phyloP scores from a whole-genome alignment of 2,888 invertebrate genomes.

The Parthenolecanium corni region DNA sequence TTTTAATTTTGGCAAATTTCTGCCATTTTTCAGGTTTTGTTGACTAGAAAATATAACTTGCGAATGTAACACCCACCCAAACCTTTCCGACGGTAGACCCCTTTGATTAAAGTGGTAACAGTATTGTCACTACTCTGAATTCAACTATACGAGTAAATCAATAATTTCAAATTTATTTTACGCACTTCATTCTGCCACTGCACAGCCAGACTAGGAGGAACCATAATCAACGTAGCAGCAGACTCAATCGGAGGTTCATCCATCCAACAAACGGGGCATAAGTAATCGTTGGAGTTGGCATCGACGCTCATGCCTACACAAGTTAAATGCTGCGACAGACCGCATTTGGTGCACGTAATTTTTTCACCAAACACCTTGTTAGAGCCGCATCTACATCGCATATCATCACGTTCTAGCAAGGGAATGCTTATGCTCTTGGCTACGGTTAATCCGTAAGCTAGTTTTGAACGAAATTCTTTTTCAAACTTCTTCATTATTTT shows the following conservation, averaged over 20 bases:
- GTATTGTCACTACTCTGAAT: too few species aligned
- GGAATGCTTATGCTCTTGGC: neutral
- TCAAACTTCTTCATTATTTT: slow-evolving; percentile 13
- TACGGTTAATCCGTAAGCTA: neutral
- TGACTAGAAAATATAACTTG: too few species aligned
- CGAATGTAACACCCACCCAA: too few species aligned
- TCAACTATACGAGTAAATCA: too few species aligned
- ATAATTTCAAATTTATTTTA: too few species aligned
- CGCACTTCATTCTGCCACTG: slow-evolving; percentile 58
- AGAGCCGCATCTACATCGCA: slow-evolving; percentile 14
- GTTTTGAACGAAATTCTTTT: slow-evolving; percentile 3
- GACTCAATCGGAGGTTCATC: slow-evolving; percentile 42
- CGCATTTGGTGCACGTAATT: slow-evolving; percentile 45
- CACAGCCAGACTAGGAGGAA: slow-evolving; percentile 52
- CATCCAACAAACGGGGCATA: slow-evolving; percentile 57
- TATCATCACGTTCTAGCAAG: slow-evolving; percentile 6
- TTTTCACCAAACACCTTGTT: slow-evolving; percentile 12
- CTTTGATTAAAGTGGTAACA: too few species aligned
- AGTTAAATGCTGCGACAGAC: slow-evolving; percentile 48
- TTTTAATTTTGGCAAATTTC: too few species aligned
- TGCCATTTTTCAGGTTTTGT: too few species aligned
- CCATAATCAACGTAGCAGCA: slow-evolving; percentile 57
- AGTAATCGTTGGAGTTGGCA: slow-evolving; percentile 40
- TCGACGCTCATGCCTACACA: slow-evolving; percentile 47
- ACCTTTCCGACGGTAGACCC: too few species aligned